These are phyloP conservation scores for Prionailurus bengalensis DNA, from an alignment of 2,113 vertebrate genomes.

Conservation along the genomic window DNA sequence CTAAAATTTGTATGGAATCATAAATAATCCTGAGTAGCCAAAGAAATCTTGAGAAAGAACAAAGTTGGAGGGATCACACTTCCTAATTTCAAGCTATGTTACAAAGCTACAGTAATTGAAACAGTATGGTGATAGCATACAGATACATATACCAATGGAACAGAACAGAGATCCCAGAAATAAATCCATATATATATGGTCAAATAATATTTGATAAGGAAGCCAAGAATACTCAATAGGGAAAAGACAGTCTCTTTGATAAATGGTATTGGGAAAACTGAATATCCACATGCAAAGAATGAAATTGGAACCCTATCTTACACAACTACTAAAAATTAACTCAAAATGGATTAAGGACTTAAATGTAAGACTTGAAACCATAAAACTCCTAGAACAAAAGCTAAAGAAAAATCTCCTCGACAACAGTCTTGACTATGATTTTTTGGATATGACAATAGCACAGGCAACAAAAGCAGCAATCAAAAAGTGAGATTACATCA, in stretches of 20 bases:
- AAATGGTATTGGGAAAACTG: background rate
- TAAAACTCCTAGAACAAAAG: background rate
- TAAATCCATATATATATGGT: background rate
- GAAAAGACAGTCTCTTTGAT: background rate
- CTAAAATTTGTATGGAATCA: background rate
- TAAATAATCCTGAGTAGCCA: background rate
- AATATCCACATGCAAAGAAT: background rate
- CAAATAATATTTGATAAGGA: background rate
- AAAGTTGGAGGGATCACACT: background rate
- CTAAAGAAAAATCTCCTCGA: background rate
- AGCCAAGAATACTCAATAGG: background rate
- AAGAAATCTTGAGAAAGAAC: background rate
- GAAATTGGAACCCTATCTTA: background rate
- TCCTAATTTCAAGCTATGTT: background rate
- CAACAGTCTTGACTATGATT: background rate
- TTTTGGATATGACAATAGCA: background rate
- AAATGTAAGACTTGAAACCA: background rate
- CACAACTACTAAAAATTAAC: conserved; percentile 13
- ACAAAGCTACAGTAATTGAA: background rate
- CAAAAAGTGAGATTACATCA: background rate
- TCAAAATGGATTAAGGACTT: conserved; percentile 26
- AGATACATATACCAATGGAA: background rate
- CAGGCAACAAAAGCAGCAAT: background rate
- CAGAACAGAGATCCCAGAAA: background rate
- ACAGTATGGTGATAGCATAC: background rate